Evolutionary conservation across 1,140 invertebrate species (phyloP).

Genomic region (Drosophila tani): DNA sequence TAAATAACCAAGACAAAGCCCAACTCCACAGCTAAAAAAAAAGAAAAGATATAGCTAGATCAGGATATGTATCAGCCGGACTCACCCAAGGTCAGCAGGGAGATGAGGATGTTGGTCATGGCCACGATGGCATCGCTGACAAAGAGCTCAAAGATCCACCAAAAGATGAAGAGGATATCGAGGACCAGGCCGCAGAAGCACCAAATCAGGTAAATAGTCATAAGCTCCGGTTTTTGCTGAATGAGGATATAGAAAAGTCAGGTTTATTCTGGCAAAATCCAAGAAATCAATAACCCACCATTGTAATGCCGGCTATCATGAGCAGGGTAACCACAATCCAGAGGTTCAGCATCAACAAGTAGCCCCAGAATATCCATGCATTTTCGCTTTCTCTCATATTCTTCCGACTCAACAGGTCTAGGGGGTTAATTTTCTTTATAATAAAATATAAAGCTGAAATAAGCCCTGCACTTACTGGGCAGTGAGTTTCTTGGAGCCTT

Average conservation of each 20-base stretch:
- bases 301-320: constrained; percentile 61
- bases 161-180: constrained; percentile 50
- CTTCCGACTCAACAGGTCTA: constrained; percentile 27
- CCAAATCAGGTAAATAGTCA: constrained; percentile 61
- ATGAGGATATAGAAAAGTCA: not conserved
- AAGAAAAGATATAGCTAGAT: not conserved
- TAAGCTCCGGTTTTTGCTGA: constrained; percentile 49
- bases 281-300: constrained; percentile 25
- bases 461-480: constrained; percentile 6
- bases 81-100: constrained; percentile 61
- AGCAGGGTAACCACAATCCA: constrained; percentile 59
- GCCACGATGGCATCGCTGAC: constrained; percentile 63
- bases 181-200: constrained; percentile 48
- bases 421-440: not conserved
- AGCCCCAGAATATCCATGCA: constrained; percentile 49
- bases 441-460: not conserved
- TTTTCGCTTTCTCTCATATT: constrained; percentile 11
- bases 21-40: constrained; percentile 54
- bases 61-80: not conserved
- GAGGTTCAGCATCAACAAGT: constrained; percentile 59
- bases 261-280: not conserved
- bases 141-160: constrained; percentile 49
- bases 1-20: constrained; percentile 61
- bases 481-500: not conserved
- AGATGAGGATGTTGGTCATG: constrained; percentile 67